Evolutionary conservation across 2,797 vertebrate genomes (phyloP).

Genomic region (Characodon lateralis): DNA sequence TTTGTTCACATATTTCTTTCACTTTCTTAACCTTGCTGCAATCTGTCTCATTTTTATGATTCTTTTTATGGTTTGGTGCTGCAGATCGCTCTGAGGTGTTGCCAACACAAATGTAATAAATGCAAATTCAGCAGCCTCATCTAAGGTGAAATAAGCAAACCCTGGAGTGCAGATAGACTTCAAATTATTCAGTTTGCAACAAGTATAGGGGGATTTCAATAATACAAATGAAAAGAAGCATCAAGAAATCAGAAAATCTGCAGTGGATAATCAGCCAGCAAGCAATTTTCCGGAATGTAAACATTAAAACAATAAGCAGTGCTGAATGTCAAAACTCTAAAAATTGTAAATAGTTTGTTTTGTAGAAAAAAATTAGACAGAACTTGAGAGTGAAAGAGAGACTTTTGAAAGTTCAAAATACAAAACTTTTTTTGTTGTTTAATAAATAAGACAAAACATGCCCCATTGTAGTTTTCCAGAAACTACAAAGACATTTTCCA

Average conservation of each 20-base stretch:
- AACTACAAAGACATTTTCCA: not conserved
- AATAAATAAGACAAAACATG: not conserved
- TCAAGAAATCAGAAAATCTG: constrained; percentile 1
- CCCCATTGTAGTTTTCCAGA: too few relatives aligned
- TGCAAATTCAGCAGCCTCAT: not conserved
- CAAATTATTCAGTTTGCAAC: not conserved
- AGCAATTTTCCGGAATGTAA: not conserved
- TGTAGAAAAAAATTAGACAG: not conserved
- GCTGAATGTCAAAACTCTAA: not conserved
- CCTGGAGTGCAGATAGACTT: not conserved
- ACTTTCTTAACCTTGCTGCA: not conserved
- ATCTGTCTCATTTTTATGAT: constrained; percentile 9
- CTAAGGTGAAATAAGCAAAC: constrained; percentile 2
- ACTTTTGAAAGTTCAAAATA: not conserved
- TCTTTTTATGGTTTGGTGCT: constrained; percentile 8
- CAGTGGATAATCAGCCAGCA: not conserved
- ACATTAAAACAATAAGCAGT: constrained; percentile 4
- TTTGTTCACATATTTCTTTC: not conserved
- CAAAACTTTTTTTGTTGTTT: not conserved
- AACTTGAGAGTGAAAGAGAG: not conserved
- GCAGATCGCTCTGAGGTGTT: not conserved
- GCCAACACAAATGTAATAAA: constrained; percentile 4
- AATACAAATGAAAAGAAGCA: not conserved
- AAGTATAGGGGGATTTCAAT: not conserved
- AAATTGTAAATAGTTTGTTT: not conserved